Base-by-base conservation (phyloP, 2,888 invertebrate species). In the Scaptomyza cyrtandrae region DNA sequence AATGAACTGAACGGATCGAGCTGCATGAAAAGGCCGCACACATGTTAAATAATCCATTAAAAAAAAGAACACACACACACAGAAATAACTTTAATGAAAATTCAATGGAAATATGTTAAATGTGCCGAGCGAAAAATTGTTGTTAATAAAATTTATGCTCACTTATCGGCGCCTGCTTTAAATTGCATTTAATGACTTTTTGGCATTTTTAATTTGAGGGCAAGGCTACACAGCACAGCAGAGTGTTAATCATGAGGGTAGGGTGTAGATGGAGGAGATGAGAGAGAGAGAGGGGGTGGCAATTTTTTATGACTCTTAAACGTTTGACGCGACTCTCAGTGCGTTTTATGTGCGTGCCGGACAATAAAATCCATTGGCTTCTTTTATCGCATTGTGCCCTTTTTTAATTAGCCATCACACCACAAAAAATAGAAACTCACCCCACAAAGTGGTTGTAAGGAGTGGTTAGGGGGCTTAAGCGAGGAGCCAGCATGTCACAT, bases 351-450 rank as follows among this genome's bases (percentile, higher is more conserved):
- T 71, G 76, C 76, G 71, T 76, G 72, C 45, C 44, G 56, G 44
- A 70, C 59, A 59, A 49, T 60, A 60, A 63, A 64, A 65, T 29
- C 11, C 55, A 75, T 62, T 67, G 67, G 39, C 62, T 57, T 33
- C 37, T 54, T 67, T 56, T 46, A 52, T 43, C 57, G 24, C 24
- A 24, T 24, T 24, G 24, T 24, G 16, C 50, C 41, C 27, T 75
- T 85, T 85, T 88, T 86, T 88, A 86, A 86, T 86, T 86, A 86
- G 88, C 85, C 74, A 73, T 59, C 86, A 74, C 78, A 86, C 16
- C 39, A 39, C n/a, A 37, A 39, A 6, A 39, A 14, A 63, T 79
- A 85, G 80, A 86, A 86, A 78, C 72, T 71, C 75, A 79, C 71
- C 71, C 71, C 73, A 62, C 76, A 69, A 53, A 54, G 63, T 24